phyloP scores from a whole-genome alignment of 1,140 invertebrate species.

The Drosophila bocqueti region DNA sequence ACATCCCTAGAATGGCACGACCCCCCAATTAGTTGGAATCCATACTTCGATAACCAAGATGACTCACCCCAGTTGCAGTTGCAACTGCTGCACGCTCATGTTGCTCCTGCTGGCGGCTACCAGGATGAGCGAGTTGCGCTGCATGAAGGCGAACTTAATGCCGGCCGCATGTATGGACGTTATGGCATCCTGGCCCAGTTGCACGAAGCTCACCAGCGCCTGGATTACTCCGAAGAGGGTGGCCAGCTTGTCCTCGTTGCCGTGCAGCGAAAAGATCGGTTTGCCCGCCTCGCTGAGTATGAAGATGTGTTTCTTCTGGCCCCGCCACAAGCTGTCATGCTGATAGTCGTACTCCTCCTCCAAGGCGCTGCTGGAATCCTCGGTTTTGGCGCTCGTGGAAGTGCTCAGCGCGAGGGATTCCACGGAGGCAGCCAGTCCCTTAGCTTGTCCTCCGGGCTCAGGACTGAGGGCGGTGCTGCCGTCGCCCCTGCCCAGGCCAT shows the following conservation, averaged over 20 bases:
- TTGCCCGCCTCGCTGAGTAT: constrained; percentile 97
- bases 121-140: constrained; percentile 94
- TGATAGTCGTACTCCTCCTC: constrained; percentile 86
- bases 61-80: constrained; percentile 93
- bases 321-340: constrained; percentile 90
- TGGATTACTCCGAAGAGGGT: constrained; percentile 98
- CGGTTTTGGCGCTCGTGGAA: constrained; percentile 70
- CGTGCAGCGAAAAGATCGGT: constrained; percentile 97
- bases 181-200: constrained; percentile 92
- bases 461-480: constrained; percentile 48
- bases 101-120: constrained; percentile 93
- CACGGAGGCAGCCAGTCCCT: constrained; percentile 57
- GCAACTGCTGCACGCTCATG: constrained; percentile 94
- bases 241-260: constrained; percentile 97
- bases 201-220: constrained; percentile 96
- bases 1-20: constrained; percentile 88
- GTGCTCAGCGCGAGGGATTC: constrained; percentile 72
- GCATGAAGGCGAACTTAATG: constrained; percentile 95
- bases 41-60: too few species aligned
- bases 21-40: neutral
- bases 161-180: constrained; percentile 94
- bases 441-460: constrained; percentile 37
- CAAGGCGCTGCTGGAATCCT: constrained; percentile 55
- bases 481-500: constrained; percentile 36
- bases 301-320: constrained; percentile 96